These are phyloP conservation scores for Battus philenor DNA, from an alignment of 1,140 invertebrate species.

Conservation along the genomic window DNA sequence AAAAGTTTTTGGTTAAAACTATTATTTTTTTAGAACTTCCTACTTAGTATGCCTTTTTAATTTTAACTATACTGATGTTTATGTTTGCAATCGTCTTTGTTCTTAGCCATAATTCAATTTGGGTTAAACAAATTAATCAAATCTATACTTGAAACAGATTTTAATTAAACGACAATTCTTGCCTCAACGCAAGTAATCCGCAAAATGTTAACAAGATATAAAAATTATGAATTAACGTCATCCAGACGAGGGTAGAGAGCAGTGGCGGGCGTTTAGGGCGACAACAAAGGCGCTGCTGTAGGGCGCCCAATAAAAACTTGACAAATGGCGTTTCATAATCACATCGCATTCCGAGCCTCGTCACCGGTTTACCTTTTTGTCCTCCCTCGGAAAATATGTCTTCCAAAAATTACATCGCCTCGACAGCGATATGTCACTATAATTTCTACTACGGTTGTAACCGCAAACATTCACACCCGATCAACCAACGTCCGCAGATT, in stretches of 20 bases:
- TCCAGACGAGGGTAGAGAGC: slow-evolving; percentile 47
- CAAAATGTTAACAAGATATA: slow-evolving; percentile 68
- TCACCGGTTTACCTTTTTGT: slow-evolving; percentile 25
- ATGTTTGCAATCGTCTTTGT: too few species aligned
- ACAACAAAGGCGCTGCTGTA: slow-evolving; percentile 56
- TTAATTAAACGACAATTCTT: slow-evolving; percentile 48
- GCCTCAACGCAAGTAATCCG: slow-evolving; percentile 31
- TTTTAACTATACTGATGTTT: too few species aligned
- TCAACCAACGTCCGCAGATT: too few species aligned
- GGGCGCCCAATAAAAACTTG: slow-evolving; percentile 73
- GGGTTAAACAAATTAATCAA: not conserved
- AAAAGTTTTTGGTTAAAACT: too few species aligned
- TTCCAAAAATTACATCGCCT: slow-evolving; percentile 19
- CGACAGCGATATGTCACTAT: slow-evolving; percentile 2
- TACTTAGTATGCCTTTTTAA: too few species aligned
- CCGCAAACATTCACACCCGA: too few species aligned
- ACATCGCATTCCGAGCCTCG: slow-evolving; percentile 52
- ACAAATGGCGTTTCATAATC: slow-evolving; percentile 74
- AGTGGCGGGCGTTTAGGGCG: slow-evolving; percentile 24
- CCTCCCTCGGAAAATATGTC: slow-evolving; percentile 20
- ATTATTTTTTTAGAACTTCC: too few species aligned
- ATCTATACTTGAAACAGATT: slow-evolving; percentile 40
- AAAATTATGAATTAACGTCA: slow-evolving; percentile 69
- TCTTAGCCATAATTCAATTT: too few species aligned
- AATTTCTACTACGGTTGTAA: too few species aligned